Conservation (phyloP, 2,113 vertebrate genomes). For the Daphoenositta chrysoptera region DNA sequence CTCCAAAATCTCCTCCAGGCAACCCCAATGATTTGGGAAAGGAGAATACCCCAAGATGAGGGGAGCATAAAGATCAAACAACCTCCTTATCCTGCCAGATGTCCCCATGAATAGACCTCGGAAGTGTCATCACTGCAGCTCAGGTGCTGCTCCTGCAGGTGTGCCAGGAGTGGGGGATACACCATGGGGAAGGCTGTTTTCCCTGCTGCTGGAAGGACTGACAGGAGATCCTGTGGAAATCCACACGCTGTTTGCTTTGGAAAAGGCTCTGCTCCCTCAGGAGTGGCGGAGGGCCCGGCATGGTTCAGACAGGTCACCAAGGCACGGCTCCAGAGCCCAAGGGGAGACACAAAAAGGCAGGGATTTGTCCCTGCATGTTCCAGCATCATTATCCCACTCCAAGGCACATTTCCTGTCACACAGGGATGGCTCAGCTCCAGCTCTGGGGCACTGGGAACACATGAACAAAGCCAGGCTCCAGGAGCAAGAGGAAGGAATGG, state of each 20-base stretch:
- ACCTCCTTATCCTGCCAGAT: neutral
- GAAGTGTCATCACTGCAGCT: accelerated
- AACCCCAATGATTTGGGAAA: neutral
- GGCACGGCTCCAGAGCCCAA: neutral
- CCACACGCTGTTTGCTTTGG: neutral
- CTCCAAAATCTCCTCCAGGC: neutral
- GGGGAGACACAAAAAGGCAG: neutral
- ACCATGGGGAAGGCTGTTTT: accelerated
- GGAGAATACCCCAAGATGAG: neutral
- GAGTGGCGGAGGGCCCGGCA: neutral
- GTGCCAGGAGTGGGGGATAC: neutral
- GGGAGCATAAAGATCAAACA: accelerated
- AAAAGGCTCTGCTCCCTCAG: neutral
- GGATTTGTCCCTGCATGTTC: neutral
- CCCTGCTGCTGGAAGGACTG: neutral
- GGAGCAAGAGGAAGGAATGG: neutral
- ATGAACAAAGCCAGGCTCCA: neutral
- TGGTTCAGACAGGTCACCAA: neutral
- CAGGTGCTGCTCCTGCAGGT: neutral
- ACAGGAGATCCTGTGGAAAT: neutral
- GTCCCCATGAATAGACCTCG: neutral
- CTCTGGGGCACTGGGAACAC: neutral
- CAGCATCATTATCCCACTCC: neutral
- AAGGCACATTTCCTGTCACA: neutral
- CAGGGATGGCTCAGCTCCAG: neutral